phyloP scores from a whole-genome alignment of 2,797 vertebrate species.

The Enoplosus armatus region DNA sequence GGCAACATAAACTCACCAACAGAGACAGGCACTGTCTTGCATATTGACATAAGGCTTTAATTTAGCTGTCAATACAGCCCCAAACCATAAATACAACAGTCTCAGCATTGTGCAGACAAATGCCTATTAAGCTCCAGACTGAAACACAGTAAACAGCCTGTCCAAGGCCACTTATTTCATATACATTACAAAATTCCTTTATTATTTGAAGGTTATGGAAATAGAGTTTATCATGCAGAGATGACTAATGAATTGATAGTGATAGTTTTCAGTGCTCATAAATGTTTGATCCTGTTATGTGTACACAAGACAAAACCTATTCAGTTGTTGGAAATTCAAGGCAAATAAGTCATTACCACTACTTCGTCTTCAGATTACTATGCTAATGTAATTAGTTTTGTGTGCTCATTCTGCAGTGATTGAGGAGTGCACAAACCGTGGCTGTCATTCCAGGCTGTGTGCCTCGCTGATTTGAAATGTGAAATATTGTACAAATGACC shows the following conservation, averaged over 20 bases:
- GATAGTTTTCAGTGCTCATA: constrained; percentile 46
- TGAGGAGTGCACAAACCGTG: constrained; percentile 65
- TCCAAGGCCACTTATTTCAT: constrained; percentile 17
- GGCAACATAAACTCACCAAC: not conserved
- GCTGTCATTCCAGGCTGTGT: constrained; percentile 62
- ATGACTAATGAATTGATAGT: constrained; percentile 59
- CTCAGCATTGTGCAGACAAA: constrained; percentile 6
- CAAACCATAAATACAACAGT: constrained; percentile 24
- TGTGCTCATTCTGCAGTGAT: constrained; percentile 74
- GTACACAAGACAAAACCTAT: constrained; percentile 52
- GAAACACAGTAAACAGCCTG: constrained; percentile 1
- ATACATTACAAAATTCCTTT: constrained; percentile 10
- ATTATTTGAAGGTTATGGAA: constrained; percentile 33
- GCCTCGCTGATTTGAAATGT: constrained; percentile 65
- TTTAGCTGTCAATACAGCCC: constrained; percentile 19
- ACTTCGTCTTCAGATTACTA: constrained; percentile 72
- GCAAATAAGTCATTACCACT: constrained; percentile 71
- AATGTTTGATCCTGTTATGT: constrained; percentile 64
- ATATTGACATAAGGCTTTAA: constrained; percentile 23
- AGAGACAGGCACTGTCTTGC: not conserved
- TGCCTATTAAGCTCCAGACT: constrained; percentile 13
- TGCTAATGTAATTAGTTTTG: constrained; percentile 81
- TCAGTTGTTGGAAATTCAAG: constrained; percentile 60
- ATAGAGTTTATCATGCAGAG: constrained; percentile 7
- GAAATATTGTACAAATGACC: constrained; percentile 76